These are phyloP conservation scores for Bergia sp. DNA, from an alignment of 92 coral and sea anemone genomes.

Conservation along the genomic window DNA sequence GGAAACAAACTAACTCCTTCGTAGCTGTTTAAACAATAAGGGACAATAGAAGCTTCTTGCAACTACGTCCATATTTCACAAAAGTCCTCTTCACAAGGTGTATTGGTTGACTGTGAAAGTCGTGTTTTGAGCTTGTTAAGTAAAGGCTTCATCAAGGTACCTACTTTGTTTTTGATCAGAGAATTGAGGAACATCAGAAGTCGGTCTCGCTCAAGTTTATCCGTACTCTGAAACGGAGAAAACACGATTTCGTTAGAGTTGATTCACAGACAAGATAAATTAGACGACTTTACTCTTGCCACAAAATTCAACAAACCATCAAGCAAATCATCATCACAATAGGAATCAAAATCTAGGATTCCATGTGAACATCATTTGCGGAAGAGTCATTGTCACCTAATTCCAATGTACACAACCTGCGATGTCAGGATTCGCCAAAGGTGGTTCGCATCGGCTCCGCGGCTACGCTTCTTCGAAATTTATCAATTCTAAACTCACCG, in stretches of 20 bases:
- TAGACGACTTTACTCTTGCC: neutral
- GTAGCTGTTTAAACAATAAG: too few relatives aligned
- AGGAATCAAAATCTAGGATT: neutral
- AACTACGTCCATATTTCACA: too few relatives aligned
- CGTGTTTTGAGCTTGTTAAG: too few relatives aligned
- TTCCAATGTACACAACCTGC: neutral
- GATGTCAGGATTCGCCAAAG: too few relatives aligned
- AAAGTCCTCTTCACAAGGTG: too few relatives aligned
- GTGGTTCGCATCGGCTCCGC: too few relatives aligned
- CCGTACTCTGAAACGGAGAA: conserved; percentile 74
- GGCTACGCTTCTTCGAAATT: too few relatives aligned
- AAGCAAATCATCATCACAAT: neutral
- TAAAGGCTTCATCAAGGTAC: neutral
- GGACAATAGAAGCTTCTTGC: too few relatives aligned
- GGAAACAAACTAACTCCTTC: too few relatives aligned
- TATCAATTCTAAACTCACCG: too few relatives aligned
- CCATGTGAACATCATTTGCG: neutral
- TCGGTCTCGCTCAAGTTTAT: conserved; percentile 95
- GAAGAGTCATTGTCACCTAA: neutral
- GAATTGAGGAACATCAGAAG: conserved; percentile 86
- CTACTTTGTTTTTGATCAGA: conserved; percentile 91
- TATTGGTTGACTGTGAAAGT: too few relatives aligned
- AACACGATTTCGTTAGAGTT: neutral
- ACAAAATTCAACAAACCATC: neutral
- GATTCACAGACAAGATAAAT: neutral